These are phyloP conservation scores for Hemicentrotus pulcherrimus DNA, from an alignment of 35 echinoderm and acorn worm species.

Conservation along the genomic window DNA sequence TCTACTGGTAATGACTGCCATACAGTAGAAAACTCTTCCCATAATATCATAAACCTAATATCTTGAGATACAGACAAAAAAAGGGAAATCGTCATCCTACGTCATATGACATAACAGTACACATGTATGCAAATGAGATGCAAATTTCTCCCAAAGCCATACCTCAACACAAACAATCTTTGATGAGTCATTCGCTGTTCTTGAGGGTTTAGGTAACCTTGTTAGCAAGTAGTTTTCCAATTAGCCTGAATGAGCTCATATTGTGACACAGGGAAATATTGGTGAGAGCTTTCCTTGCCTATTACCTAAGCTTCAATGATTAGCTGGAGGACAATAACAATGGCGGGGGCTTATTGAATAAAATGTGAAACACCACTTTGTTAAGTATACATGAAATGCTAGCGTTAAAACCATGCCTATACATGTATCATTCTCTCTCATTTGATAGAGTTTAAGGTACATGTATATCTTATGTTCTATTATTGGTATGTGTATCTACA, in stretches of 20 bases:
- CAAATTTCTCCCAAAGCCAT: neutral
- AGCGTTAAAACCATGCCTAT: too few species aligned
- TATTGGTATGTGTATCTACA: too few species aligned
- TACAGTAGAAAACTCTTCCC: neutral
- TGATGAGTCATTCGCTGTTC: neutral
- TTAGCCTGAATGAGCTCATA: neutral
- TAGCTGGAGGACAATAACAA: neutral
- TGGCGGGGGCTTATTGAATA: neutral
- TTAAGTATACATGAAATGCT: too few species aligned
- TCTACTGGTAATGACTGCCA: neutral
- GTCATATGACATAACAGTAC: neutral
- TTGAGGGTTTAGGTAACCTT: neutral
- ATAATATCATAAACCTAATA: neutral
- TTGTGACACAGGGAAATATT: neutral
- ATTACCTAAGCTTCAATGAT: neutral
- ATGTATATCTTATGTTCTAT: too few species aligned
- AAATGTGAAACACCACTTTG: too few species aligned
- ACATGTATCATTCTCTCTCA: too few species aligned
- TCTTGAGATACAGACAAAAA: neutral
- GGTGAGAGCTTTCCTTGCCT: neutral
- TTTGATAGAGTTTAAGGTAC: too few species aligned
- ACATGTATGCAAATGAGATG: constrained; percentile 1
- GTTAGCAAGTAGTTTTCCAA: neutral
- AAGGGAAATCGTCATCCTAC: neutral
- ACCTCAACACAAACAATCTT: neutral